Evolutionary conservation across 2,797 vertebrate species (phyloP).

Genomic region (Hemitrygon akajei): DNA sequence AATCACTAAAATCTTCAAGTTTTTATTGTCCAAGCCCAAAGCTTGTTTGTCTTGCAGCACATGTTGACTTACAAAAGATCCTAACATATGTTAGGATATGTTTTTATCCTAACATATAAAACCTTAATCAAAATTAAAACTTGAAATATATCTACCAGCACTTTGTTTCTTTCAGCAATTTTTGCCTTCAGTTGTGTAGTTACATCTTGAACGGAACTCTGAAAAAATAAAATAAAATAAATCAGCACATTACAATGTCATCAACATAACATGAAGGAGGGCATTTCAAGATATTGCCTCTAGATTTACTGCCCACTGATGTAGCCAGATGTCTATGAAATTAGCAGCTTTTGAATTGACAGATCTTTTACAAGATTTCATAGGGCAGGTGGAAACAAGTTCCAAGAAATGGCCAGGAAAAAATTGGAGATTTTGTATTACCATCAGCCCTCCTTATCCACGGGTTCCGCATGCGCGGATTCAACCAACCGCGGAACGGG

Average conservation of each 20-base stretch:
- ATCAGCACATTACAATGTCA: neutral
- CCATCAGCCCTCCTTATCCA: no score
- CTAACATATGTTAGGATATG: no score
- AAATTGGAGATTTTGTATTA: neutral
- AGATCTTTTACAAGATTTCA: neutral
- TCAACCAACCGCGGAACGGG: no score
- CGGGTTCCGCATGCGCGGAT: no score
- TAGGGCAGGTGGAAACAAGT: neutral
- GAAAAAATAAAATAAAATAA: neutral
- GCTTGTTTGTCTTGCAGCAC: neutral
- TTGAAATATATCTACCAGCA: conserved; percentile 3
- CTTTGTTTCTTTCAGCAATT: conserved; percentile 28
- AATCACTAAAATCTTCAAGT: neutral
- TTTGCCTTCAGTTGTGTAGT: neutral
- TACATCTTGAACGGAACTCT: conserved; percentile 22
- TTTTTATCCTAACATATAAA: neutral
- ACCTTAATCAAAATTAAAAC: neutral
- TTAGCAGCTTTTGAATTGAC: neutral
- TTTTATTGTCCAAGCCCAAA: neutral
- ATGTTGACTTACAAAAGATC: neutral
- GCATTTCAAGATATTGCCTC: neutral
- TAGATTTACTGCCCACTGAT: neutral
- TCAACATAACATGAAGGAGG: neutral
- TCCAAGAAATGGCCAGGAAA: neutral
- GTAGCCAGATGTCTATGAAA: neutral